Base-by-base conservation (phyloP, 2,113 vertebrate genomes). In the Manacus vitellinus region DNA sequence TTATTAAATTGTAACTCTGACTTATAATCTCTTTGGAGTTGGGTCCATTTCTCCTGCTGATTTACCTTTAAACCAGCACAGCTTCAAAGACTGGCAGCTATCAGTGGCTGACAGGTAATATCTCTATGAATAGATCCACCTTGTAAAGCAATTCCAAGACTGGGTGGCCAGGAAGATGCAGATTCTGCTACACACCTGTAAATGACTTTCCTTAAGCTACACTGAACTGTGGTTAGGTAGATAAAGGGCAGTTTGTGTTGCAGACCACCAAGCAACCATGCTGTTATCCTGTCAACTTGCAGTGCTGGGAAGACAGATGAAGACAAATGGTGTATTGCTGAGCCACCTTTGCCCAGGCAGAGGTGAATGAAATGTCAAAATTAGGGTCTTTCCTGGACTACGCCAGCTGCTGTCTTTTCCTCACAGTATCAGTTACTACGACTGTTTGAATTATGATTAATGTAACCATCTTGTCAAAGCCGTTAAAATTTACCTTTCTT, bases 401-500 rank as follows among this genome's bases (percentile, higher is more conserved):
- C 6, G 23, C 27, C 82, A 89, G 74, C 76, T 95, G 63, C 67
- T 95, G 20, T 78, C 51, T 92, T 78, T 84, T 73, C 59, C 84
- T 58, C 70, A 51, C 21, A 88, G 12, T 44, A 63, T 74, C 77
- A 77, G 55, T 82, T 96, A 65, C 54, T 85, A 25, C 51, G 56
- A 25, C 43, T 46, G 62, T 63, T 89, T 88, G 61, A 91, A 94
- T 94, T 93, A 75, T 94, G 90, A 96, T 93, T 92, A 95, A 94
- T 93, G 62, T 44, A 10, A 15, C 28, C 19, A 68, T 90, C 25
- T 92, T 95, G 68, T 71, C 49, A 89, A 95, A 97, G 55, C 77
- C 95, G 80, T 91, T 96, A 77, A 89, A 90, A 91, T 92, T 94
- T 91, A 20, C 61, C 31, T 88, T 88, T 89, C 49, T 24, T 55